A percentile compares a stretch with the other conserved stretches of the same genome.
Conservation (phyloP, 2,888 invertebrate species). For the Homarus gammarus region DNA sequence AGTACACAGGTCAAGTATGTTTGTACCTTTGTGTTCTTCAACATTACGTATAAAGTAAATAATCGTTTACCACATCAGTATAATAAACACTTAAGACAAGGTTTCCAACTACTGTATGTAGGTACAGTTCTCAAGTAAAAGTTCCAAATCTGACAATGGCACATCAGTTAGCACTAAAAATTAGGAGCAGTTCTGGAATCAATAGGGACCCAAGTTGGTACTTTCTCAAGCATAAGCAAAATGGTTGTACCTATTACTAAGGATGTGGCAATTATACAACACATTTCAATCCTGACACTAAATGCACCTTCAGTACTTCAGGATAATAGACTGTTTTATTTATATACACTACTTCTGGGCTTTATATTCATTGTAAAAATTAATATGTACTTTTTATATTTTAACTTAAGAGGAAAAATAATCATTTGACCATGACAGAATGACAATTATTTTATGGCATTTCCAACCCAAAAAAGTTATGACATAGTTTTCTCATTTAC, state of each 20-base stretch:
- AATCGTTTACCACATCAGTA: too few species aligned
- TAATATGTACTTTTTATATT: too few species aligned
- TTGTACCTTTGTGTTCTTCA: slow-evolving; percentile 15
- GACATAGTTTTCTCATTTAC: not conserved
- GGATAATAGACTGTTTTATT: not conserved
- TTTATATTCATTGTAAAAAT: too few species aligned
- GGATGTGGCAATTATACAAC: not conserved
- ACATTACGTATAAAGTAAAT: too few species aligned
- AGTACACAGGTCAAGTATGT: not conserved
- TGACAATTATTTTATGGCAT: not conserved
- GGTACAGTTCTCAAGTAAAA: too few species aligned
- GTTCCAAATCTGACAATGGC: too few species aligned
- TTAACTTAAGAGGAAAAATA: not conserved
- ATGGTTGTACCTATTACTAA: not conserved
- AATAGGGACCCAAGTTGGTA: not conserved
- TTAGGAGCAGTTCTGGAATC: not conserved
- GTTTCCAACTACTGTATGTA: too few species aligned
- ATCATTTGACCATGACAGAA: too few species aligned
- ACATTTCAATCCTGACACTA: not conserved
- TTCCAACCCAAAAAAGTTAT: not conserved
- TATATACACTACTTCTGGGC: too few species aligned
- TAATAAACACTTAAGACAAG: too few species aligned
- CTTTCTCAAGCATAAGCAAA: not conserved
- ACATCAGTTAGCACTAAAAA: too few species aligned
- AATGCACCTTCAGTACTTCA: not conserved